These are phyloP conservation scores for Phyllopteryx taeniolatus DNA, from an alignment of 2,113 vertebrate genomes.

Conservation along the genomic window DNA sequence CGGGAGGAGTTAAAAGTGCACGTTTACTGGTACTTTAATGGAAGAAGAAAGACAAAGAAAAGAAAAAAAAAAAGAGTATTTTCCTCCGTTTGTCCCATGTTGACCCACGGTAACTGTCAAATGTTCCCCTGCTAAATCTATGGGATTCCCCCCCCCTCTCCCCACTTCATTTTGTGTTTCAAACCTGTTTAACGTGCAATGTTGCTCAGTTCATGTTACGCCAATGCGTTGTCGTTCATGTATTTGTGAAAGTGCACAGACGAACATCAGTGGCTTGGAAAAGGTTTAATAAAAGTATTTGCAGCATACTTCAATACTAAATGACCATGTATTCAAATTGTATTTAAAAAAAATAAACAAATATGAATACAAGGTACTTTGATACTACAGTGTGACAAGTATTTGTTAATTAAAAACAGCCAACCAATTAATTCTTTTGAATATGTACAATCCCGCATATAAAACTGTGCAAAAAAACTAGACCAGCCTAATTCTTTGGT, in stretches of 20 bases:
- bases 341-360: constrained; percentile 15
- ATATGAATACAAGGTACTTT: constrained; percentile 32
- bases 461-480: constrained; percentile 23
- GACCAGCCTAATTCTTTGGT: constrained; percentile 27
- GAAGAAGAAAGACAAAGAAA: background rate
- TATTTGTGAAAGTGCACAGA: background rate
- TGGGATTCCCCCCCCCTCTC: background rate
- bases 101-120: background rate
- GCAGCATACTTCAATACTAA: constrained; percentile 39
- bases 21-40: background rate
- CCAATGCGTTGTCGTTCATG: background rate
- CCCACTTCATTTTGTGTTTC: background rate
- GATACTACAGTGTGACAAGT: constrained; percentile 12
- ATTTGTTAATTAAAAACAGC: constrained; percentile 28
- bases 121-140: background rate
- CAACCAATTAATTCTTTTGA: constrained; percentile 32
- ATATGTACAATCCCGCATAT: constrained; percentile 44
- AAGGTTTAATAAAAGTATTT: constrained; percentile 49
- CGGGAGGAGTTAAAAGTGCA: background rate
- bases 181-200: background rate
- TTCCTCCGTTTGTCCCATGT: background rate
- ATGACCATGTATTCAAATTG: constrained; percentile 16
- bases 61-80: no score
- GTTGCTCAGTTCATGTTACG: background rate
- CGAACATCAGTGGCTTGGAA: background rate